Evolutionary conservation across 2,113 vertebrate genomes (phyloP), one percentile per base, ranked within the genome.

Genomic region (Gymnorhina tibicen): DNA sequence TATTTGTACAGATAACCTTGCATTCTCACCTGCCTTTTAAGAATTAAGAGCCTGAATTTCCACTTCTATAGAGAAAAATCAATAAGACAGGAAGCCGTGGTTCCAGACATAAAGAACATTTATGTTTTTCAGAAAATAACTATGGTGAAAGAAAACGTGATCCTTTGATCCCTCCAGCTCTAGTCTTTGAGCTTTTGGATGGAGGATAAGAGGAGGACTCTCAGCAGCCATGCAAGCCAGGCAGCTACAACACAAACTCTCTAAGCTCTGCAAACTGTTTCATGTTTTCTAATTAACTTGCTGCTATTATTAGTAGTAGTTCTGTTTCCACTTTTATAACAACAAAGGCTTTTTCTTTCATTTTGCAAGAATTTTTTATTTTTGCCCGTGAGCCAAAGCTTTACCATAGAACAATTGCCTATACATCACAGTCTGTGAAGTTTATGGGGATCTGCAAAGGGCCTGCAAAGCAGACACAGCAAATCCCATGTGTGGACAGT

Each of bases 291-390:
- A 85, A 94, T 95, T 91, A 93, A 91, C 78, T 90, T 12, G 3
- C 24, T 83, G 78, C 75, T 90, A 85, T 56, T 85, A 83, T 76
- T 93, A 91, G 62, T 37, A 78, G 47, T 30, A 68, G 39, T 90
- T 72, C 66, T 87, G 74, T 82, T 95, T 94, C 90, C 74, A 87
- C 74, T 89, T 95, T 79, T 32, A 69, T 47, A 87, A 73, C 50
- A 89, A 75, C 47, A 94, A 75, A 91, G 88, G 35, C n/a, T 73
- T 93, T 89, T 91, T 87, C 69, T 82, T 96, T 79, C 58, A 79
- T 64, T 94, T 79, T 90, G 53, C 46, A 85, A 46, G 69, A 59
- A 3, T 37, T 85, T 93, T 89, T 85, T 59, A 47, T 41, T 94
- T 92, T 76, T 58, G 62, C 62, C 62, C 0, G 0, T 52, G 28